Evolutionary conservation across 2,113 vertebrate genomes (phyloP).

Genomic region (Rousettus leschenaultii): DNA sequence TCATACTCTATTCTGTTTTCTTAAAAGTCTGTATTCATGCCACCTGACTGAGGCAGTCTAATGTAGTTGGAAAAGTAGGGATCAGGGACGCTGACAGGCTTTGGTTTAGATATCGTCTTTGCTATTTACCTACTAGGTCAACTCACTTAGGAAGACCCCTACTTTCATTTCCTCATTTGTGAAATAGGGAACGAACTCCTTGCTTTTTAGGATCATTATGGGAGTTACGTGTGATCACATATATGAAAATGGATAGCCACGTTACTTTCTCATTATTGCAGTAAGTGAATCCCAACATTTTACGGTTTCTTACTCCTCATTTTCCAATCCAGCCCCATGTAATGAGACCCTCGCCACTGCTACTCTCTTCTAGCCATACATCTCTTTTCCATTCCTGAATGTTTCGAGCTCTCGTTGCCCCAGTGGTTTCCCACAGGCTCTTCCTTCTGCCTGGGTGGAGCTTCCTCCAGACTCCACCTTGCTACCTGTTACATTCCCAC

Average conservation of each 20-base stretch:
- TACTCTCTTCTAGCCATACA: fast-evolving
- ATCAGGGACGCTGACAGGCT: neutral
- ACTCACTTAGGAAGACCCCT: neutral
- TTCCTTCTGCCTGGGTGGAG: neutral
- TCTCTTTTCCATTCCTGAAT: neutral
- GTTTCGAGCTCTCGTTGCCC: neutral
- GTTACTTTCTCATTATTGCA: neutral
- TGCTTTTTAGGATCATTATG: neutral
- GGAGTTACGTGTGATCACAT: neutral
- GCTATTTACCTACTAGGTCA: neutral
- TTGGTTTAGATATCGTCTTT: neutral
- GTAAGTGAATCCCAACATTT: neutral
- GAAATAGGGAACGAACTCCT: neutral
- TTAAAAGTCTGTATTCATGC: neutral
- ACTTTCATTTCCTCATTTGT: conserved; percentile 9
- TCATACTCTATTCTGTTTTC: neutral
- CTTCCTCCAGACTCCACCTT: neutral
- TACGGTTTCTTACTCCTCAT: neutral
- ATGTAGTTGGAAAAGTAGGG: neutral
- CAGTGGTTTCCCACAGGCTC: neutral
- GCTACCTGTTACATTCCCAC: neutral
- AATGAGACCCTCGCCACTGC: neutral
- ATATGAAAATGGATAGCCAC: neutral
- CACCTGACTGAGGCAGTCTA: neutral
- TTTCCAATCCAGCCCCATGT: neutral